Conservation (phyloP, 2,888 invertebrate genomes). For the Campaea margaritaria region DNA sequence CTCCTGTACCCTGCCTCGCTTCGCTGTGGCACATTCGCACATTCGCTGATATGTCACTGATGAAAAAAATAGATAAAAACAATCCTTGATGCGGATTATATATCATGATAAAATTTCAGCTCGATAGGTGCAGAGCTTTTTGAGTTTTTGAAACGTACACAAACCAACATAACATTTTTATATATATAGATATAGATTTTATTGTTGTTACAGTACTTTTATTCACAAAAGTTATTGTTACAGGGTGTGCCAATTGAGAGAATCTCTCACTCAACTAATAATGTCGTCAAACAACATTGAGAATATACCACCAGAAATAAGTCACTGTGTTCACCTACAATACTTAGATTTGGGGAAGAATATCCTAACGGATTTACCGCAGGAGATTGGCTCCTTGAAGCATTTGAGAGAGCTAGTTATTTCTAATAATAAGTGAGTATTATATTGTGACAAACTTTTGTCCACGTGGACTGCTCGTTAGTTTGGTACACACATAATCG, state of each 20-base stretch:
- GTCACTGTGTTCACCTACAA: constrained; percentile 86
- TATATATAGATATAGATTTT: too few relatives aligned
- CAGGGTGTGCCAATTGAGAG: constrained; percentile 80
- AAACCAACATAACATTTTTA: too few relatives aligned
- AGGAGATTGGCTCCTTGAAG: constrained; percentile 85
- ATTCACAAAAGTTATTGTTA: constrained; percentile 31
- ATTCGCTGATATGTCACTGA: too few relatives aligned
- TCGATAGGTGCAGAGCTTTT: too few relatives aligned
- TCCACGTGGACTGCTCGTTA: too few relatives aligned
- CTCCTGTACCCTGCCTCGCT: too few relatives aligned
- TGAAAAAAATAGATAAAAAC: too few relatives aligned
- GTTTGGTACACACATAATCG: too few relatives aligned
- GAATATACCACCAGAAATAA: constrained; percentile 87
- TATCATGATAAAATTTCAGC: too few relatives aligned
- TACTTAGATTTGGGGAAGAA: constrained; percentile 92
- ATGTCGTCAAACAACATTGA: constrained; percentile 89
- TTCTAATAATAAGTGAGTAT: constrained; percentile 90
- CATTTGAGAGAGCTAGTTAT: constrained; percentile 92
- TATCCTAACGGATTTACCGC: constrained; percentile 87
- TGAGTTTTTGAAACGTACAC: too few relatives aligned
- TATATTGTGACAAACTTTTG: background rate
- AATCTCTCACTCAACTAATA: constrained; percentile 87
- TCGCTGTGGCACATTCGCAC: too few relatives aligned
- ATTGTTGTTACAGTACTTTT: background rate
- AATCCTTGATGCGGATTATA: too few relatives aligned